These are phyloP conservation scores for Xenopus borealis DNA, from an alignment of 2,113 vertebrate species.

Conservation along the genomic window DNA sequence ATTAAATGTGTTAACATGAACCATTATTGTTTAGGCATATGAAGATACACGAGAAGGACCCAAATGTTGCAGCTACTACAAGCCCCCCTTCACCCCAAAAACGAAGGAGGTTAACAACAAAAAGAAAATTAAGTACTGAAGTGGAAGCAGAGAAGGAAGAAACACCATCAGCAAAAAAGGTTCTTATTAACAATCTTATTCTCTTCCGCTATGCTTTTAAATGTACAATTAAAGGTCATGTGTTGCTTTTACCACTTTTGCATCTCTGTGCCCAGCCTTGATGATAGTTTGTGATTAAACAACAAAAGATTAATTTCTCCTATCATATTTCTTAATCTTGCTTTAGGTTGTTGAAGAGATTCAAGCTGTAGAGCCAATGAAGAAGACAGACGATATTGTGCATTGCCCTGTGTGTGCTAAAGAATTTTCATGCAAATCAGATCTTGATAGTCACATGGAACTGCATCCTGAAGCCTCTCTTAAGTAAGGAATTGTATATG, in stretches of 20 bases:
- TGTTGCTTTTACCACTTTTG: no score
- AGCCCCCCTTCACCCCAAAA: conserved; percentile 84
- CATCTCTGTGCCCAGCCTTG: no score
- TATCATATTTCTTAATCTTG: no score
- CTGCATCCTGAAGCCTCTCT: conserved; percentile 85
- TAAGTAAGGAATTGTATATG: conserved; percentile 64
- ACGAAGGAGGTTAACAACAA: conserved; percentile 78
- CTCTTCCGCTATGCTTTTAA: no score
- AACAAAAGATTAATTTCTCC: no score
- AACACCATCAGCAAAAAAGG: conserved; percentile 83
- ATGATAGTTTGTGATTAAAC: no score
- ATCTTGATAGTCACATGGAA: conserved; percentile 91
- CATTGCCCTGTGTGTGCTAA: conserved; percentile 91
- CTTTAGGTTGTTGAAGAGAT: conserved; percentile 74
- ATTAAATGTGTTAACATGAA: background rate
- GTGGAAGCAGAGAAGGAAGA: conserved; percentile 75
- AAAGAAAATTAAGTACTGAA: conserved; percentile 78
- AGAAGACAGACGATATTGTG: conserved; percentile 76
- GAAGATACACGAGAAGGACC: conserved; percentile 98
- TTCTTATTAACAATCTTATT: conserved; percentile 40
- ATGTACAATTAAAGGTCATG: no score
- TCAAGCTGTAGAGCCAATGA: conserved; percentile 57
- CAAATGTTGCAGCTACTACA: conserved; percentile 62
- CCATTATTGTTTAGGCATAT: conserved; percentile 77
- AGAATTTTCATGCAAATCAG: conserved; percentile 83